Base-by-base conservation (phyloP, 2,797 vertebrate genomes). In the Cirrhinus mrigala region DNA sequence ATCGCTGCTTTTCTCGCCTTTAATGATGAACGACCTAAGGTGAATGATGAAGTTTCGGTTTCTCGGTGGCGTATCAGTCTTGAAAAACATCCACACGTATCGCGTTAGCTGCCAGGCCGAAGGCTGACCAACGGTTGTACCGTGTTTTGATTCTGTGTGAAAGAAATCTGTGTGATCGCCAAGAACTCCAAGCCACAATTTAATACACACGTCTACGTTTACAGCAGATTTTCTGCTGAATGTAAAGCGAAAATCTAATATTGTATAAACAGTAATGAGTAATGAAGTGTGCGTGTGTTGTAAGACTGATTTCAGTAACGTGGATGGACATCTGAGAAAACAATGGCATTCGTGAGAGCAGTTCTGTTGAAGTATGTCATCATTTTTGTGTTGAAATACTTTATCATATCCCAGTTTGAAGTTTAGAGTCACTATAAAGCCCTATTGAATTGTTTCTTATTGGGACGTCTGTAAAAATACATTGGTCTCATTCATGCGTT, bases 161-260 rank as follows among this genome's bases (percentile, higher is more conserved):
- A 92, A 92, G 91, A 87, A 93, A 89, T 85, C 84, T 78, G 79
- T 89, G 77, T 75, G 88, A 12, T 90, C 87, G 92, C 93, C 93
- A 94, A 64, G 46, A 92, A 91, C 89, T 83, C 87, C 88, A 86
- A 94, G 92, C 92, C 91, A 58, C 92, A 62, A 86, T 91, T 88
- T 92, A 87, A 87, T 84, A 75, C 91, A 90, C 89, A 91, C 93
- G 91, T 93, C 92, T 93, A 91, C 91, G 24, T 92, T 91, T 92
- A 94, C 91, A 91, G 87, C 58, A 76, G 66, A 56, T 81, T 77
- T 87, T 91, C 89, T 90, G 52, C 56, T 91, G 92, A 90, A 91
- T 88, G 88, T 91, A 90, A 91, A 87, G 84, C 87, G 20, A 91
- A 90, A 92, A 91, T 6, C 81, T 87, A 90, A 89, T 87, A 89